These are phyloP conservation scores for Rotaria socialis DNA, from an alignment of 2,888 invertebrate genomes.

Conservation along the genomic window DNA sequence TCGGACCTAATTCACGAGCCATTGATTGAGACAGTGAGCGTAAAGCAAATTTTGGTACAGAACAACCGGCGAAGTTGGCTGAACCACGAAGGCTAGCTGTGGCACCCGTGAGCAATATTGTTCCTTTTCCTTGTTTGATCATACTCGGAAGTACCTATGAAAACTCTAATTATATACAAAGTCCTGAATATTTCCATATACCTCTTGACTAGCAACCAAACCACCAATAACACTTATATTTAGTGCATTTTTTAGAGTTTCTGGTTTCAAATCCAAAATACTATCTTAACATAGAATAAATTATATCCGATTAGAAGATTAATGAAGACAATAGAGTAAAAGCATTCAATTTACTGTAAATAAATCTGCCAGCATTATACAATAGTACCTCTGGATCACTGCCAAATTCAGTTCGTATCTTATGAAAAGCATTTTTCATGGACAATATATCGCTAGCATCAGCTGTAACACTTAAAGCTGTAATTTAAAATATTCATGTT, in stretches of 20 bases:
- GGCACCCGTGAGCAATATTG: not conserved
- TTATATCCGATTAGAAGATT: too few species aligned
- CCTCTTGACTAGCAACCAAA: slow-evolving; percentile 1
- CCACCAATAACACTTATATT: not conserved
- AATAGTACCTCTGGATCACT: not conserved
- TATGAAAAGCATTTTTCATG: not conserved
- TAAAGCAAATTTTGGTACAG: not conserved
- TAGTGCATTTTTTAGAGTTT: not conserved
- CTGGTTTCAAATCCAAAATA: slow-evolving; percentile 14
- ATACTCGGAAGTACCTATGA: not conserved
- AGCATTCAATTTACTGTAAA: not conserved
- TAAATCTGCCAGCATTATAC: not conserved
- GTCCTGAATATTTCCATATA: not conserved
- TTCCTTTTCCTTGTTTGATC: slow-evolving; percentile 6
- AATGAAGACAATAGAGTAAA: not conserved
- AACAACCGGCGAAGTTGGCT: not conserved
- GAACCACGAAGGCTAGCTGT: slow-evolving; percentile 15
- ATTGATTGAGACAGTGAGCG: not conserved
- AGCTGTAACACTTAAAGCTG: not conserved
- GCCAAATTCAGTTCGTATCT: not conserved
- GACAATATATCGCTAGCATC: not conserved
- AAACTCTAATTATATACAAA: not conserved
- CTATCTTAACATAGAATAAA: not conserved
- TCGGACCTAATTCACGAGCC: not conserved
- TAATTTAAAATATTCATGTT: not conserved